Conservation (phyloP, 35 echinoderm and acorn worm species). For the Eucidaris tribuloides region DNA sequence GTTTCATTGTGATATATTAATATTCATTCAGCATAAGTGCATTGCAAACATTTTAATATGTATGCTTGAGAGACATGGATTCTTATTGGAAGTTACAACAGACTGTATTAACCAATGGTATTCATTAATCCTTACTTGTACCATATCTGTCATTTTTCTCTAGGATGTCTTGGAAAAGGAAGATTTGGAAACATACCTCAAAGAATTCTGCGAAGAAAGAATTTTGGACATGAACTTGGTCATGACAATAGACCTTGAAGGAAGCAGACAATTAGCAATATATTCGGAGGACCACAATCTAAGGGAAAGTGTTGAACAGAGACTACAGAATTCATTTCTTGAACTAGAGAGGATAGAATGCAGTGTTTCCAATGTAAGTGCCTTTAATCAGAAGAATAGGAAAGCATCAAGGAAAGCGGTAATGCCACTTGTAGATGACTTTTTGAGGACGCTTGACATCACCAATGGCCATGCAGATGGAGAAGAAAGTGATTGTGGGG, state of each 20-base stretch:
- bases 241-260: constrained; percentile 28
- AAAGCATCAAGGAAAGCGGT: constrained; percentile 21
- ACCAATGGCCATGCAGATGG: background rate
- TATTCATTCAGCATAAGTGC: background rate
- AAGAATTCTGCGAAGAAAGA: background rate
- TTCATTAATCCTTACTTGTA: background rate
- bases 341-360: constrained; percentile 10
- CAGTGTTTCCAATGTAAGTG: constrained; percentile 15
- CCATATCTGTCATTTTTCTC: background rate
- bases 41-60: background rate
- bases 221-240: background rate
- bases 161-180: background rate
- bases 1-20: background rate
- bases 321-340: background rate
- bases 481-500: background rate
- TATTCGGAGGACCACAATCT: constrained; percentile 13
- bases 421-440: background rate
- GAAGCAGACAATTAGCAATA: constrained; percentile 21
- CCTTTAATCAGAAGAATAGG: constrained; percentile 20
- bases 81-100: background rate
- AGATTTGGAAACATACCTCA: background rate
- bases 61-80: background rate
- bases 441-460: constrained; percentile 4
- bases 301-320: background rate
- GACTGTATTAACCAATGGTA: background rate